Conservation (phyloP, 2,113 vertebrate genomes). For the Thermophis baileyi region DNA sequence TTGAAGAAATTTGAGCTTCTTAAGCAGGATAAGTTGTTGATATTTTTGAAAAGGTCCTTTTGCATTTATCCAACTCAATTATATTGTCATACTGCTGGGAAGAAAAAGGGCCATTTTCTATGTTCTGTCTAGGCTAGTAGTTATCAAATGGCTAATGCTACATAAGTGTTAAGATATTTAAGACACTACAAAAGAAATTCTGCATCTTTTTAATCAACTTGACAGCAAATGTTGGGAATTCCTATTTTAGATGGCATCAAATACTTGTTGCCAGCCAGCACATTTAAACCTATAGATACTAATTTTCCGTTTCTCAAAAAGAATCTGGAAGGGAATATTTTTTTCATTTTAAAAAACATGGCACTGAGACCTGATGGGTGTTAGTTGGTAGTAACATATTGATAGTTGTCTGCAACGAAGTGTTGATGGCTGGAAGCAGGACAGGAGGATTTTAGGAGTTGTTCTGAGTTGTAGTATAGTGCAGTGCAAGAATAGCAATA, state of each 20-base stretch:
- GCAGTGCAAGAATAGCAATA: neutral
- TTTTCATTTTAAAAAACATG: neutral
- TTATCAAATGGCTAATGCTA: neutral
- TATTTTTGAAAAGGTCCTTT: neutral
- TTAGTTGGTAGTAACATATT: neutral
- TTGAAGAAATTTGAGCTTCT: slow-evolving; percentile 9
- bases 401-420: neutral
- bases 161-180: neutral
- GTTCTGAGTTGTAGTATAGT: neutral
- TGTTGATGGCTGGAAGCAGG: neutral
- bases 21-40: neutral
- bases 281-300: neutral
- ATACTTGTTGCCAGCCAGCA: neutral
- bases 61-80: neutral
- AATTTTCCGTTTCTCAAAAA: slow-evolving; percentile 21
- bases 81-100: neutral
- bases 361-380: neutral
- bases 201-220: neutral
- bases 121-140: neutral
- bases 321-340: neutral
- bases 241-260: neutral
- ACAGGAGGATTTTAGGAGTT: neutral
- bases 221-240: neutral
- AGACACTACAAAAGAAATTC: neutral
- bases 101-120: neutral